phyloP scores from a whole-genome alignment of 2,113 vertebrate species.

The Ochotona princeps region DNA sequence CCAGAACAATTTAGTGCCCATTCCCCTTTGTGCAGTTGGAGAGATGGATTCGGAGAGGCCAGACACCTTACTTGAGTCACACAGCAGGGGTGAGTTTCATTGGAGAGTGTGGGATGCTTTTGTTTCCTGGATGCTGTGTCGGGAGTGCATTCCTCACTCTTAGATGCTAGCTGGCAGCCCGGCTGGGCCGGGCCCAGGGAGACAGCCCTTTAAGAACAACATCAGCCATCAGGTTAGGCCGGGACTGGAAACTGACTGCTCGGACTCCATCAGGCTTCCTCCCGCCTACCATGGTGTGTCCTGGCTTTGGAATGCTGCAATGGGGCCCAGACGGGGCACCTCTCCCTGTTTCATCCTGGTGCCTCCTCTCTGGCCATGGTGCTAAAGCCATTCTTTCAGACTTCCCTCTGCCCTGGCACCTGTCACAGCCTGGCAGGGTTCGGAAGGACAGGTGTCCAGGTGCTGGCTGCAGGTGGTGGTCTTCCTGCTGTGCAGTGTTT shows the following conservation, averaged over 20 bases:
- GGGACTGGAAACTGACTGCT: neutral
- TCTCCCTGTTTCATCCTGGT: neutral
- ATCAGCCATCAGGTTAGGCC: neutral
- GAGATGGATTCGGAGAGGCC: neutral
- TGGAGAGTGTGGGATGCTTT: fast-evolving
- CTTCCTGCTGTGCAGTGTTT: neutral
- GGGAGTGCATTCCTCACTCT: fast-evolving
- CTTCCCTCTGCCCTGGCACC: neutral
- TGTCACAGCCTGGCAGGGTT: neutral
- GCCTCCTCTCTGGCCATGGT: neutral
- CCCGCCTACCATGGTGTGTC: neutral
- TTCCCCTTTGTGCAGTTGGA: neutral
- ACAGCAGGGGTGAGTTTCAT: too few relatives aligned
- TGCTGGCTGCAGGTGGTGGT: too few relatives aligned
- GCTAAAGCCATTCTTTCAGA: neutral
- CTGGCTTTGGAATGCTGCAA: neutral
- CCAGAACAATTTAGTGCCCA: fast-evolving
- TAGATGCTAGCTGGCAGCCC: neutral
- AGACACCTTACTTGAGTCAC: neutral
- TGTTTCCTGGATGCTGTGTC: too few relatives aligned
- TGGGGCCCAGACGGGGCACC: fast-evolving
- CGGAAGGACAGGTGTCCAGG: neutral
- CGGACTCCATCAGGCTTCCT: fast-evolving
- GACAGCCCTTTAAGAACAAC: neutral
- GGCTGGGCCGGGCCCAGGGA: neutral